These are phyloP conservation scores for Danio rerio DNA, from an alignment of 2,113 vertebrate genomes.

Conservation along the genomic window GRCz12tu NC_133176.1:62072001-62072500, in stretches of 20 bases:
- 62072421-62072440: constrained; percentile 93
- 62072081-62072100: constrained; percentile 51
- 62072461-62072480: constrained; percentile 94
- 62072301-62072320: not conserved
- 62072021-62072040: constrained; percentile 31
- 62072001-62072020: not conserved
- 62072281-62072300: too few species aligned
- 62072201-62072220: not conserved
- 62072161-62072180: constrained; percentile 69
- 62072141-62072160: constrained; percentile 68
- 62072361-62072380: constrained; percentile 90
- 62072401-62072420: constrained; percentile 91
- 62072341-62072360: constrained; percentile 88
- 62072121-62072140: constrained; percentile 72
- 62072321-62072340: constrained; percentile 81
- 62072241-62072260: too few species aligned
- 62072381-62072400: constrained; percentile 92
- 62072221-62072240: too few species aligned
- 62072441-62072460: constrained; percentile 92
- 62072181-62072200: constrained; percentile 69
- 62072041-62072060: constrained; percentile 69
- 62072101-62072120: constrained; percentile 71
- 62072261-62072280: too few species aligned
- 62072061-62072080: constrained; percentile 59
- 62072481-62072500: constrained; percentile 95